These are phyloP conservation scores for Laterallus jamaicensis DNA, from an alignment of 2,113 vertebrate genomes.

Conservation along the genomic window DNA sequence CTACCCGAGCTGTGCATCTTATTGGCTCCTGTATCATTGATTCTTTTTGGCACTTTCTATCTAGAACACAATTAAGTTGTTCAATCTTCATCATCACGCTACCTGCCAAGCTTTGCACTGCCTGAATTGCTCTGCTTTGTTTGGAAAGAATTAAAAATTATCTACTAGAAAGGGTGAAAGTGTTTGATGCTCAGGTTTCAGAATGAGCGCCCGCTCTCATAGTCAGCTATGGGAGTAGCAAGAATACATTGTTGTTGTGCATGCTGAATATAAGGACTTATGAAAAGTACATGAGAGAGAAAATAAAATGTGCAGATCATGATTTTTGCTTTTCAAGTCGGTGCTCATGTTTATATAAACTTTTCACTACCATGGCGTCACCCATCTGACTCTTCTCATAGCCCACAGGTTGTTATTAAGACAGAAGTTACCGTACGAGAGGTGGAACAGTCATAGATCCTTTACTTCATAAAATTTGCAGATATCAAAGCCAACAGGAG, in stretches of 20 bases:
- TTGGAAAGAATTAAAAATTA: slow-evolving; percentile 28
- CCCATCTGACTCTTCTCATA: not conserved
- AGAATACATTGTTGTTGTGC: not conserved
- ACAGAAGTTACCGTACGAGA: not conserved
- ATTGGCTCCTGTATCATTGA: not conserved
- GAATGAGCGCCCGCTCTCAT: not conserved
- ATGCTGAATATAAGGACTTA: not conserved
- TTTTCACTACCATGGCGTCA: not conserved
- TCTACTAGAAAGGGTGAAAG: not conserved
- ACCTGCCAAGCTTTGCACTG: not conserved
- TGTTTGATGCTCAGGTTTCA: not conserved
- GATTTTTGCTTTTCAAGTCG: not conserved
- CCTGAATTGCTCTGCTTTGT: not conserved
- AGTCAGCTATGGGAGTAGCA: not conserved
- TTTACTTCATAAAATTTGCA: not conserved
- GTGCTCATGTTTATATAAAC: not conserved
- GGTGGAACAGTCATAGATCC: not conserved
- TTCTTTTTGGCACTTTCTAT: slow-evolving; percentile 47
- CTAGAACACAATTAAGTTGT: slow-evolving; percentile 21
- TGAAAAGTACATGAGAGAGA: not conserved
- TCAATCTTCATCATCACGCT: slow-evolving; percentile 37
- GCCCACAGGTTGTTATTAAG: not conserved
- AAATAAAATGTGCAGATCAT: not conserved
- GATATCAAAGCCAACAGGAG: not conserved
- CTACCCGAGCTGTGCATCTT: not conserved